phyloP scores from a whole-genome alignment of 1,140 invertebrate genomes.

The Mesaphorura yosii region DNA sequence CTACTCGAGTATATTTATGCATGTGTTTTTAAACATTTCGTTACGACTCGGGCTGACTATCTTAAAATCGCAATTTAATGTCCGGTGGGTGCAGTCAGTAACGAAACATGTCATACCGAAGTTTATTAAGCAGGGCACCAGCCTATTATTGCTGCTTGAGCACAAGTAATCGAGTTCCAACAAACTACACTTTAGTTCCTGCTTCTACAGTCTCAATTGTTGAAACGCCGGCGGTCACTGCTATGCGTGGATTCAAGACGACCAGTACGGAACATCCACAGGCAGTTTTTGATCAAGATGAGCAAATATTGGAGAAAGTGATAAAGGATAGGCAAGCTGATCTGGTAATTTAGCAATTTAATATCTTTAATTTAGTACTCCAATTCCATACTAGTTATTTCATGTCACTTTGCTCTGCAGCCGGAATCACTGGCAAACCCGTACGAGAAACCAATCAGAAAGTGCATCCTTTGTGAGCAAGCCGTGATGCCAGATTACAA shows the following conservation, averaged over 20 bases:
- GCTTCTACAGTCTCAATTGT: too few species aligned
- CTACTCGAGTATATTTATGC: too few species aligned
- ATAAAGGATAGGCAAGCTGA: constrained; percentile 22
- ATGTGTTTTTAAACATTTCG: too few species aligned
- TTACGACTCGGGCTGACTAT: too few species aligned
- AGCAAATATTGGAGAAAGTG: constrained; percentile 27
- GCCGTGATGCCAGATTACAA: constrained; percentile 80
- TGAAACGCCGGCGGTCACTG: too few species aligned
- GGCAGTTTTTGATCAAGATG: constrained; percentile 21
- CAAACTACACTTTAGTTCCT: too few species aligned
- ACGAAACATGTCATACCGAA: too few species aligned
- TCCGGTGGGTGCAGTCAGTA: too few species aligned
- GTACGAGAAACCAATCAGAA: constrained; percentile 54
- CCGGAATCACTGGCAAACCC: constrained; percentile 68
- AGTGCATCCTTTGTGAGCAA: constrained; percentile 79
- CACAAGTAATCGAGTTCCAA: too few species aligned
- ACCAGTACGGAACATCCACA: constrained; percentile 24
- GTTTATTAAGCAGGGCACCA: too few species aligned
- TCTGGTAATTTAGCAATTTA: constrained; percentile 13
- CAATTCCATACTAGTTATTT: background rate
- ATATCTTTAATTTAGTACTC: background rate
- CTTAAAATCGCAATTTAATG: too few species aligned
- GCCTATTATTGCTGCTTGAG: too few species aligned
- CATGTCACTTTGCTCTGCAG: constrained; percentile 32
- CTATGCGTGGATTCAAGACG: constrained; percentile 20